Evolutionary conservation across 2,797 vertebrate species (phyloP).

Genomic region (Fringilla coelebs): DNA sequence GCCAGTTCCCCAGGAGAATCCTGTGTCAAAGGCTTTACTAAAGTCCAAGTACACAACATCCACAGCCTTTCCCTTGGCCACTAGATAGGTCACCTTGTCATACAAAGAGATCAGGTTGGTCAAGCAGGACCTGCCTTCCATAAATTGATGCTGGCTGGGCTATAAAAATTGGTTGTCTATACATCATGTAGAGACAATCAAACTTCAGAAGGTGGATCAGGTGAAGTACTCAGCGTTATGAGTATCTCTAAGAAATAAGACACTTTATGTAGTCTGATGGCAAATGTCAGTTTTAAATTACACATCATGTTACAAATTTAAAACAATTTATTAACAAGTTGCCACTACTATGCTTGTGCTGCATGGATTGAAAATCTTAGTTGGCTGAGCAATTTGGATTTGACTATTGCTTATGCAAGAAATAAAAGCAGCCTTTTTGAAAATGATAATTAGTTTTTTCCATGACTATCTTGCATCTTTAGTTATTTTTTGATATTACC

Average conservation of each 20-base stretch:
- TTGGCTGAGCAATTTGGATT: neutral
- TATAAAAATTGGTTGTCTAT: too few relatives aligned
- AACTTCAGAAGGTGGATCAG: neutral
- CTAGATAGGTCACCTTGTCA: neutral
- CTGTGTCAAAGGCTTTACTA: neutral
- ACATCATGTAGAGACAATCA: neutral
- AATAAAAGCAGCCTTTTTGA: neutral
- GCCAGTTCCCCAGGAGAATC: neutral
- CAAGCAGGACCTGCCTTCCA: neutral
- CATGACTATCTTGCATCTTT: neutral
- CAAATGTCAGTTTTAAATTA: neutral
- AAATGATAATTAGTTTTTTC: neutral
- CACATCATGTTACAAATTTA: neutral
- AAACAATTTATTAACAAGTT: neutral
- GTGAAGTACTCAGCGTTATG: neutral
- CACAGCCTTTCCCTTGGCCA: neutral
- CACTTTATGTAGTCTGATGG: neutral
- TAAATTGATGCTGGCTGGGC: fast-evolving
- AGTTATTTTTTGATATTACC: neutral
- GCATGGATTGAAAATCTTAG: neutral
- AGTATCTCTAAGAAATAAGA: neutral
- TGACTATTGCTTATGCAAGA: neutral
- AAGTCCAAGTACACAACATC: neutral
- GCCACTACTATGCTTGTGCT: neutral
- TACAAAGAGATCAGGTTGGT: neutral